Evolutionary conservation across 2,113 vertebrate genomes (phyloP).

Genomic region (Lophius piscatorius): DNA sequence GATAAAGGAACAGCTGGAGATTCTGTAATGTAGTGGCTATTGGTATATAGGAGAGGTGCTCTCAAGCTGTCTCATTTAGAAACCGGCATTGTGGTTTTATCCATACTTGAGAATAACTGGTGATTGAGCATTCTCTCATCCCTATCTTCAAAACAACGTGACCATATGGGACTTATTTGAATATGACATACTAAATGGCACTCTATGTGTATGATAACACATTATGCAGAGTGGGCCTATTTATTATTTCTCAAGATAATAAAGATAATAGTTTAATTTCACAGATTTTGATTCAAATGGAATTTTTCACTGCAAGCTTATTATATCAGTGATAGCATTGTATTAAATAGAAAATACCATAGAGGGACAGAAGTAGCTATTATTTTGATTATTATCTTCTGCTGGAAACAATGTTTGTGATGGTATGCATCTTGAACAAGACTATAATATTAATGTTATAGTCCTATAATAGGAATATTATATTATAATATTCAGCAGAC

Average conservation of each 20-base stretch:
- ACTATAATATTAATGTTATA: conserved; percentile 44
- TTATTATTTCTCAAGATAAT: conserved; percentile 52
- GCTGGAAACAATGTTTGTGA: conserved; percentile 54
- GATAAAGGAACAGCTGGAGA: conserved; percentile 78
- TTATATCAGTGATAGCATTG: conserved; percentile 26
- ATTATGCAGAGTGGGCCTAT: conserved; percentile 54
- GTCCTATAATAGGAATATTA: no score
- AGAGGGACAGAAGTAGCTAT: conserved; percentile 30
- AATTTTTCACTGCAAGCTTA: conserved; percentile 10
- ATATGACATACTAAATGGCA: conserved; percentile 42
- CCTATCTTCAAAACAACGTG: conserved; percentile 68
- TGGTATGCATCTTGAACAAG: conserved; percentile 35
- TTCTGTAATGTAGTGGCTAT: conserved; percentile 71
- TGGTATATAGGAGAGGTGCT: conserved; percentile 64
- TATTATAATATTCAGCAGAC: no score
- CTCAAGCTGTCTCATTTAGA: conserved; percentile 71
- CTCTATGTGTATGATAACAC: conserved; percentile 52
- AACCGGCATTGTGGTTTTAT: conserved; percentile 52
- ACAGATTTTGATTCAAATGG: conserved; percentile 48
- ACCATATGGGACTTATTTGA: conserved; percentile 72
- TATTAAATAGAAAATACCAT: conserved; percentile 43
- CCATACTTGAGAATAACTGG: conserved; percentile 70
- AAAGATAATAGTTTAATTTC: conserved; percentile 63
- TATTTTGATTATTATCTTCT: conserved; percentile 48
- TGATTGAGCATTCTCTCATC: conserved; percentile 66